Evolutionary conservation across 2,888 invertebrate species (phyloP).

Genomic region (Cephus nigrinus): DNA sequence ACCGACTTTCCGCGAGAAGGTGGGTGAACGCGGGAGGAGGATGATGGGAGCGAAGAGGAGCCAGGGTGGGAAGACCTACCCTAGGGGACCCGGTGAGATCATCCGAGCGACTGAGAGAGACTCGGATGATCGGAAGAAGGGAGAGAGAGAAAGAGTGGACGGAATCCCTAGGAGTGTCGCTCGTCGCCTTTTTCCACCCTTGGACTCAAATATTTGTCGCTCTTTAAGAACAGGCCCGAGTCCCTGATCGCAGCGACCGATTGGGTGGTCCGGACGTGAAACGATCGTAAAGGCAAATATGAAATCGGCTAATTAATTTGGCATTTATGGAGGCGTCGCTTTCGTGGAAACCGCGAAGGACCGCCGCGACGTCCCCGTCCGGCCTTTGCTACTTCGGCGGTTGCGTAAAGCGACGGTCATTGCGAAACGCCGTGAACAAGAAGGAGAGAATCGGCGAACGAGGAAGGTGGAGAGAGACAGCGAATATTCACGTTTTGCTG

Average conservation of each 20-base stretch:
- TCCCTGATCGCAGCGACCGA: not conserved
- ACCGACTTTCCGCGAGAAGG: conserved; percentile 2
- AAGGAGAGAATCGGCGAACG: not conserved
- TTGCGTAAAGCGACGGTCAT: not conserved
- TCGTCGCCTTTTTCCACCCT: not conserved
- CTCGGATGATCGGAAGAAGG: not conserved
- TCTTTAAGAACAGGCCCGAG: not conserved
- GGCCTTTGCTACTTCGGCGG: not conserved
- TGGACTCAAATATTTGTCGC: conserved; percentile 7
- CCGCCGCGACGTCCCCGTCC: not conserved
- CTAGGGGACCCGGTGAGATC: not conserved
- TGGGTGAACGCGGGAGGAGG: not conserved
- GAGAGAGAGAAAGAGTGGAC: not conserved
- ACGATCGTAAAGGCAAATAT: conserved; percentile 31
- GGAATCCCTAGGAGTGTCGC: not conserved
- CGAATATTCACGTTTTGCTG: not conserved
- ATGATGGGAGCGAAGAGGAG: not conserved
- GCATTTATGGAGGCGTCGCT: conserved; percentile 42
- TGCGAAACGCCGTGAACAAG: not conserved
- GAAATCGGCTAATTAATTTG: conserved; percentile 56
- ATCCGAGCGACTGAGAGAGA: not conserved
- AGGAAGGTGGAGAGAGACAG: not conserved
- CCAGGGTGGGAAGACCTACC: not conserved
- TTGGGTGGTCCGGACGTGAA: conserved; percentile 9
- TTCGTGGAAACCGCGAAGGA: conserved; percentile 8